phyloP scores from a whole-genome alignment of 2,797 vertebrate genomes.

The Petrocephalus schoutedeni region DNA sequence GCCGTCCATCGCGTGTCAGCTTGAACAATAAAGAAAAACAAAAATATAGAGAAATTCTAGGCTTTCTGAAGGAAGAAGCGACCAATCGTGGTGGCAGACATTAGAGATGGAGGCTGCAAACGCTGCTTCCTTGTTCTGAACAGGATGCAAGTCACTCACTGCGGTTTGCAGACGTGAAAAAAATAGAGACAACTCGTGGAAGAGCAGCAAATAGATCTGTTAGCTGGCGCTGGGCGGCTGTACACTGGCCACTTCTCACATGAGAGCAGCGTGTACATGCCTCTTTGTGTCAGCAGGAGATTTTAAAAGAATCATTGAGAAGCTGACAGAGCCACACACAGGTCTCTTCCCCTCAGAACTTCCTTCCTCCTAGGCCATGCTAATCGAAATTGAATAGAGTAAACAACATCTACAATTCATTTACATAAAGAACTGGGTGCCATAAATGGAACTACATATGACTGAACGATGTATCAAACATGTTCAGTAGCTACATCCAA shows the following conservation, averaged over 20 bases:
- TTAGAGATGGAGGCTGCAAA: slow-evolving; percentile 26
- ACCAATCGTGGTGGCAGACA: neutral
- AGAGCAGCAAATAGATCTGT: neutral
- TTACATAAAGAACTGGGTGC: neutral
- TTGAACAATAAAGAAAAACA: neutral
- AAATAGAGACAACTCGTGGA: slow-evolving; percentile 28
- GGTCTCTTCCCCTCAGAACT: slow-evolving; percentile 40
- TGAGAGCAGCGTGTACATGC: neutral
- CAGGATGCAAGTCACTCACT: slow-evolving; percentile 67
- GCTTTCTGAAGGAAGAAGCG: neutral
- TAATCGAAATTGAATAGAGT: neutral
- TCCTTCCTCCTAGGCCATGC: slow-evolving; percentile 47
- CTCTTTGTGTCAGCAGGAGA: neutral
- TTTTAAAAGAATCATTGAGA: slow-evolving; percentile 36
- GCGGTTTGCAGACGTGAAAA: slow-evolving; percentile 36
- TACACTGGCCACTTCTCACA: neutral
- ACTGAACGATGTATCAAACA: neutral
- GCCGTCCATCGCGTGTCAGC: slow-evolving; percentile 48
- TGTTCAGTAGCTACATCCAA: neutral
- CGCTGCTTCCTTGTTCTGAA: slow-evolving; percentile 75
- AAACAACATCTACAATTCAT: neutral
- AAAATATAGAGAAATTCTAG: neutral
- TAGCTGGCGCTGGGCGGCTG: neutral
- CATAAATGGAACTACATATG: neutral
- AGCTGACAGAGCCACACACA: slow-evolving; percentile 34